Base-by-base conservation (phyloP, 2,888 invertebrate genomes). In the Hydrotaea diabolus region DNA sequence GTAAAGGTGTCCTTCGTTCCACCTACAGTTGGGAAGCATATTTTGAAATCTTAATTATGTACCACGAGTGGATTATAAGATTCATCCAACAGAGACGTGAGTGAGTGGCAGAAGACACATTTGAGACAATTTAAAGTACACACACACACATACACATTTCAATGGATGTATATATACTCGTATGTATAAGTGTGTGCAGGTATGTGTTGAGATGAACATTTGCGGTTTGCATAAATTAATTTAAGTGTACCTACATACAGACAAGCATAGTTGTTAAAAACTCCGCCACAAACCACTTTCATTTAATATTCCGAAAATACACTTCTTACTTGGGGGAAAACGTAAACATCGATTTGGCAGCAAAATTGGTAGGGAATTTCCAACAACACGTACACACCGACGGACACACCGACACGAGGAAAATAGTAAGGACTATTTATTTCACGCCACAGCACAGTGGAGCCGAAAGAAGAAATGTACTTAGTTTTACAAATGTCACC, bases 141-240 rank as follows among this genome's bases (percentile, higher is more conserved):
- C 59, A 57, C 43, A 57, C 43, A 23, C 43, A 57, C 57, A 57
- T 17, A 43, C 4, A 39, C 39, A 39, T 39, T 13, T 39, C 4
- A 39, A 39, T 11, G n/a, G n/a, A 36, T 59, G 43, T 66, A 76
- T 11, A 43, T n/a, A n/a, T n/a, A n/a, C n/a, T n/a, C n/a, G n/a
- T n/a, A n/a, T n/a, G n/a, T 49, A 15, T 49, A 43, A 11, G 15
- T 26, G 26, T 59, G 15, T 59, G 26, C 26, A 59, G n/a, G 49
- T n/a, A n/a, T n/a, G n/a, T n/a, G 15, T 31, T 4, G 49, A 49
- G n/a, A 49, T 15, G n/a, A 23, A 59, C 72, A 31, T 75, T 80
- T 80, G 66, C 13, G 74, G 80, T 80, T 80, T 75, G 75, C 80
- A 80, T 80, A 80, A 75, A 80, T 80, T 80, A 80, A 80, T 75